Evolutionary conservation across 2,113 vertebrate genomes (phyloP).

Genomic region (Pollimyrus isidori): DNA sequence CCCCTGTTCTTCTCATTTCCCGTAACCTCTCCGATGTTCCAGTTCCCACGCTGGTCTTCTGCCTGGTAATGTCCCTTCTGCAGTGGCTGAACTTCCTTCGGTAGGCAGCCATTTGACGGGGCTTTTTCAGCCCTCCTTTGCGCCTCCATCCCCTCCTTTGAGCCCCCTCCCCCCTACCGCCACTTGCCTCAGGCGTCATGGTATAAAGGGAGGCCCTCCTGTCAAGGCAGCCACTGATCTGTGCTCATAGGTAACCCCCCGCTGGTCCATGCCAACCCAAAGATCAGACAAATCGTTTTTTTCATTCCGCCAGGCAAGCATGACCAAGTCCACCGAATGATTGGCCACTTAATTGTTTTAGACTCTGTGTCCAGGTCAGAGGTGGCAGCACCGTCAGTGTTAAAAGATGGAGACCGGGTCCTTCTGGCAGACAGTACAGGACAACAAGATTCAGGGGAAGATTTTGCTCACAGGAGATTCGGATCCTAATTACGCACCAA

Average conservation of each 20-base stretch:
- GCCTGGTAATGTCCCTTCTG: background rate
- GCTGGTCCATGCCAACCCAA: background rate
- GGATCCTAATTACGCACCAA: background rate
- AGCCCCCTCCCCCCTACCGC: background rate
- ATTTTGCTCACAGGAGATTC: background rate
- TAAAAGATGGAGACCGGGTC: background rate
- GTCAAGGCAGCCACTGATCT: conserved; percentile 15
- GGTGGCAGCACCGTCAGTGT: background rate
- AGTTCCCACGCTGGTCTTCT: background rate
- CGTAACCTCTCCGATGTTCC: background rate
- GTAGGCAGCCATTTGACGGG: background rate
- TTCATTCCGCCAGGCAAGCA: background rate
- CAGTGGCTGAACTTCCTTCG: background rate
- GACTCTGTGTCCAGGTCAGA: background rate
- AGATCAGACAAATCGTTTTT: too few species aligned
- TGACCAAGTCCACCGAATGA: background rate
- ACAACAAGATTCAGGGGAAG: background rate
- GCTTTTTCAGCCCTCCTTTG: background rate
- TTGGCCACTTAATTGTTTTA: background rate
- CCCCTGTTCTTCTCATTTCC: background rate
- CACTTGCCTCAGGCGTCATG: background rate
- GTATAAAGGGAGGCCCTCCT: background rate
- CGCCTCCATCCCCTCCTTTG: background rate
- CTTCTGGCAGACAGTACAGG: background rate
- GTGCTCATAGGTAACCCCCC: background rate